phyloP scores from a whole-genome alignment of 2,888 invertebrate species.

The Rhingia rostrata region DNA sequence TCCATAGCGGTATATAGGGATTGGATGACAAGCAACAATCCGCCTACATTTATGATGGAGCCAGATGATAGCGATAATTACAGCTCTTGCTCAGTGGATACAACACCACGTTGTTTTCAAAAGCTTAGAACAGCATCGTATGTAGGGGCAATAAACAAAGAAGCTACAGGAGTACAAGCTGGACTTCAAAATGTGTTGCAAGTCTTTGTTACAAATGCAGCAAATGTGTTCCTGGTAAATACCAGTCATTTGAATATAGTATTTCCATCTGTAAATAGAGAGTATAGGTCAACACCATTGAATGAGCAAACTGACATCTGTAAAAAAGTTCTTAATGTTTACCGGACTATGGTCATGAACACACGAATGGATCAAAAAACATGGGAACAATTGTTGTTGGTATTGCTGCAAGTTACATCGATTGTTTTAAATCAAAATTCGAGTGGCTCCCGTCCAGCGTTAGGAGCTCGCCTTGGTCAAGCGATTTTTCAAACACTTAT shows the following conservation, averaged over 20 bases:
- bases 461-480: conserved; percentile 91
- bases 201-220: conserved; percentile 95
- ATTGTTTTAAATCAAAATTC: conserved; percentile 92
- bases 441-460: conserved; percentile 86
- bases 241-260: conserved; percentile 83
- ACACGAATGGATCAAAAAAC: conserved; percentile 95
- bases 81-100: conserved; percentile 45
- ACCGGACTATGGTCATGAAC: conserved; percentile 98
- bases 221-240: conserved; percentile 93
- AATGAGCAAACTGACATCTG: conserved; percentile 98
- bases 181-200: conserved; percentile 88
- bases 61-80: conserved; percentile 83
- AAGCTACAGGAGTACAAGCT: conserved; percentile 91
- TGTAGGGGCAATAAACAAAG: conserved; percentile 91
- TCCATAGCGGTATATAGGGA: conserved; percentile 97
- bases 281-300: conserved; percentile 86
- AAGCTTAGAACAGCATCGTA: conserved; percentile 93
- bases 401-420: conserved; percentile 95
- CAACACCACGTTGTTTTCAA: conserved; percentile 79
- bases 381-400: conserved; percentile 95
- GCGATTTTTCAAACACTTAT: conserved; percentile 96
- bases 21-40: conserved; percentile 93
- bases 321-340: conserved; percentile 97
- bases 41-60: conserved; percentile 92
- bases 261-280: conserved; percentile 85